Evolutionary conservation across 2,888 invertebrate genomes (phyloP), one percentile per base, ranked within the genome.

Genomic region (Caenorhabditis uteleia): DNA sequence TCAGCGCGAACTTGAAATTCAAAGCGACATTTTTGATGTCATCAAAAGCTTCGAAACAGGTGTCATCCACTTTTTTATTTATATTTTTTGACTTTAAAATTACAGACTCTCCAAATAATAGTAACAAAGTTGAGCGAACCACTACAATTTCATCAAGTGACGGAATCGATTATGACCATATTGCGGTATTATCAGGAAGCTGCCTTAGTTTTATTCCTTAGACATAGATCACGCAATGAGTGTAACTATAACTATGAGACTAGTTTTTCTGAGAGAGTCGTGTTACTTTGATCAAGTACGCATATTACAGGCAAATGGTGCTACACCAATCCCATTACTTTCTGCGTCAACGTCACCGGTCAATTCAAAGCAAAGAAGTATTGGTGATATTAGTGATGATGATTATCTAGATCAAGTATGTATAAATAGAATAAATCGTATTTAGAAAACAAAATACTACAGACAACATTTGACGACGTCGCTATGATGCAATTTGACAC

Each of bases 21-120:
- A 78, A 18, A 74, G 72, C 26, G 80, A 80, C 47, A 77, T 80
- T 36, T 48, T 78, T 14, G 65, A 73, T 23, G 78, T 79, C 2
- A 58, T 79, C 20, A 72, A 74, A n/a, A 76, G 66, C 53, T 78
- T 79, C 45, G 76, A 77, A 18, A 48, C 64, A 12, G 64, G 58
- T 59, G n/a, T n/a, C n/a, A n/a, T n/a, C n/a, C n/a, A n/a, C n/a
- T n/a, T n/a, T n/a, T n/a, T n/a, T n/a, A n/a, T n/a, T 16, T 18
- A 27, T 3, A 10, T 27, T 27, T 10, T 29, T 18, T 12, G 2
- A 18, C 16, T 27, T 7, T 16, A 29, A 25, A 14, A 6, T n/a
- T 25, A 12, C 2, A 43, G 43, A 18, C 16, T 10, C 57, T 1
- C 16, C 53, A 14, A 39, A 39, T 16, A 57, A 64, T 16, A 58